Evolutionary conservation across 2,113 vertebrate species (phyloP), one percentile per base, ranked within the genome.

Genomic region (Boleophthalmus pectinirostris): DNA sequence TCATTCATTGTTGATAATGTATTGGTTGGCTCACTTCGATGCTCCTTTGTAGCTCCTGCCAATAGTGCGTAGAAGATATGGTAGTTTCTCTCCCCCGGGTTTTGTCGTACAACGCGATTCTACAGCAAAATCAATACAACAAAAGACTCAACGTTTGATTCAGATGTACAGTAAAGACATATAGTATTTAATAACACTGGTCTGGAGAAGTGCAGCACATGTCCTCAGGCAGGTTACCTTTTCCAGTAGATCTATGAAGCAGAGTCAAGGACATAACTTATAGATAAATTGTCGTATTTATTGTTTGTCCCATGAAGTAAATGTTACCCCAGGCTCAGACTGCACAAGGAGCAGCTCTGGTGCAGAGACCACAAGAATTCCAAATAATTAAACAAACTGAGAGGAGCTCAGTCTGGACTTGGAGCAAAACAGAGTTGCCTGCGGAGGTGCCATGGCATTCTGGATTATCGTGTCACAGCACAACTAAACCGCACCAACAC

Each of bases 51-150:
- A 43, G 95, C 86, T 79, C 96, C 96, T 12, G 95, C 94, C 75
- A 97, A 91, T 53, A 97, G 88, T 78, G 95, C 95, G 29, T 97
- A 97, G 89, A 97, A 97, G 77, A 97, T 95, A 89, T 97, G 96
- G 83, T 95, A 97, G 88, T 96, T 97, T 78, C 96, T 87, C 90
- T 97, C 96, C 63, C 95, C 95, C 0, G 94, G 95, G 80, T 96
- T 96, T 89, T 97, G 96, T 72, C 96, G 93, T 10, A 96, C 96
- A 77, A 97, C 96, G 49, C 96, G 95, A 78, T 96, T 97, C 96
- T 97, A 87, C 54, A 92, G 87, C 49, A 72, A 78, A 82, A 83
- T 66, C 47, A 70, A 66, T 33, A 15, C 23, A 29, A 77, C 18
- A 58, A 80, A 72, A 78, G 43, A 29, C 35, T 46, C 2, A 47